phyloP scores from a whole-genome alignment of 2,888 invertebrate genomes.

The Brachynemurus nebulosus region DNA sequence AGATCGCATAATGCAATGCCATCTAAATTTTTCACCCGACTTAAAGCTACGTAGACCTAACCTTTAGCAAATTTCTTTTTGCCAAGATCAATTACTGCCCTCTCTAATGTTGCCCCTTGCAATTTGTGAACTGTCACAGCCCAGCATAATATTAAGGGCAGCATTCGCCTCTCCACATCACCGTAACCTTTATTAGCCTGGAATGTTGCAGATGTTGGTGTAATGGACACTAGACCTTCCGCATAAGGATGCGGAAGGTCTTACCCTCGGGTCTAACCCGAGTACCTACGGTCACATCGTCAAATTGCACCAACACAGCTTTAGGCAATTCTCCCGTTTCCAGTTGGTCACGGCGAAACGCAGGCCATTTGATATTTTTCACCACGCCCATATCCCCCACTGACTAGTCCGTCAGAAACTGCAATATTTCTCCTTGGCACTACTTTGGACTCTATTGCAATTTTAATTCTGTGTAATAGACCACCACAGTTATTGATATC shows the following conservation, averaged over 20 bases:
- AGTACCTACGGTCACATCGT: background rate
- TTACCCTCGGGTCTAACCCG: background rate
- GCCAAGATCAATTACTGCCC: slow-evolving; percentile 6
- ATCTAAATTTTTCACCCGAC: too few relatives aligned
- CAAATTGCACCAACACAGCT: background rate
- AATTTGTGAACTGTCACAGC: background rate
- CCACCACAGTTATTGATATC: slow-evolving; percentile 8
- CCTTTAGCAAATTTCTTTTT: background rate
- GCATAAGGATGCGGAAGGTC: too few relatives aligned
- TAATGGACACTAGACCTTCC: background rate
- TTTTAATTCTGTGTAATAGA: slow-evolving; percentile 5
- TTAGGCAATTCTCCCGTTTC: background rate
- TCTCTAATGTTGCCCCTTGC: background rate
- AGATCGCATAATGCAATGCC: too few relatives aligned
- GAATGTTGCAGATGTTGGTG: background rate
- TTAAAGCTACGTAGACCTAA: background rate
- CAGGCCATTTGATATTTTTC: background rate
- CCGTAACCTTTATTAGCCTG: background rate
- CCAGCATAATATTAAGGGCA: slow-evolving; percentile 1
- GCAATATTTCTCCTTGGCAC: slow-evolving; percentile 21
- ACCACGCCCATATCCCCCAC: background rate
- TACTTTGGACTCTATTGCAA: slow-evolving; percentile 14
- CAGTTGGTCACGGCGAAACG: slow-evolving; percentile 26
- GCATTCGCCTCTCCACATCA: background rate
- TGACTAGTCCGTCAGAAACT: slow-evolving; percentile 10